Percentiles rank a stretch among this genome's conserved stretches.
Evolutionary conservation across 2,888 invertebrate species (phyloP).

Genomic region (Amphimallon solstitiale): DNA sequence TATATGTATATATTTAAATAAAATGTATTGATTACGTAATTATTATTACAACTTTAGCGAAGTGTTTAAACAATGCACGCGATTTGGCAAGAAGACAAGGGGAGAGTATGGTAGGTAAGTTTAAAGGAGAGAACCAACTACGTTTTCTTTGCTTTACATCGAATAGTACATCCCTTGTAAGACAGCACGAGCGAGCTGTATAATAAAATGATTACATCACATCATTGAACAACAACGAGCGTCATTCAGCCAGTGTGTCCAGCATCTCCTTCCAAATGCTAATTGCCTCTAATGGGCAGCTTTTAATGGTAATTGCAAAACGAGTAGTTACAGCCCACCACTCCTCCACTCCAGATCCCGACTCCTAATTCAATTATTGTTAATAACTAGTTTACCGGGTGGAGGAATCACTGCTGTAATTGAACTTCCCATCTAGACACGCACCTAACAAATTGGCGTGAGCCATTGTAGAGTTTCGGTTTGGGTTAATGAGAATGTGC

Average conservation of each 20-base stretch:
- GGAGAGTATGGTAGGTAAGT: slow-evolving; percentile 1
- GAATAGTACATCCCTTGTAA: slow-evolving; percentile 24
- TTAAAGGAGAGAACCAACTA: slow-evolving; percentile 30
- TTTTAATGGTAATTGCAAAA: slow-evolving; percentile 57
- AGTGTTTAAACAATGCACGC: no score
- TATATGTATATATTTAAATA: no score
- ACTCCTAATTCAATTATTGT: slow-evolving; percentile 55
- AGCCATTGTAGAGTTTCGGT: slow-evolving; percentile 54
- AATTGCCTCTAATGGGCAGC: slow-evolving; percentile 56
- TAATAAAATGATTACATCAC: slow-evolving; percentile 59
- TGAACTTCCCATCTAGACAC: slow-evolving; percentile 42
- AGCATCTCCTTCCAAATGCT: slow-evolving; percentile 48
- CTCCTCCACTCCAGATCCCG: slow-evolving; percentile 46
- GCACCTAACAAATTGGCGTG: slow-evolving; percentile 47
- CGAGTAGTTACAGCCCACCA: slow-evolving; percentile 52
- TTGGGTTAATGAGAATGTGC: slow-evolving; percentile 58
- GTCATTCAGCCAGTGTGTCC: slow-evolving; percentile 50
- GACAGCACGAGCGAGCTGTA: slow-evolving; percentile 53
- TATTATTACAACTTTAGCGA: no score
- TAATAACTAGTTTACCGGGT: slow-evolving; percentile 53
- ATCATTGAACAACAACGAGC: slow-evolving; percentile 57
- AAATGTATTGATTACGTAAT: no score
- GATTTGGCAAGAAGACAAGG: background rate
- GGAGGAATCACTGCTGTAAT: slow-evolving; percentile 47
- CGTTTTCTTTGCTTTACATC: slow-evolving; percentile 28